Evolutionary conservation across 92 coral and sea anemone genomes (phyloP), one percentile per base, ranked within the genome.

Genomic region (Bergia sp.): DNA sequence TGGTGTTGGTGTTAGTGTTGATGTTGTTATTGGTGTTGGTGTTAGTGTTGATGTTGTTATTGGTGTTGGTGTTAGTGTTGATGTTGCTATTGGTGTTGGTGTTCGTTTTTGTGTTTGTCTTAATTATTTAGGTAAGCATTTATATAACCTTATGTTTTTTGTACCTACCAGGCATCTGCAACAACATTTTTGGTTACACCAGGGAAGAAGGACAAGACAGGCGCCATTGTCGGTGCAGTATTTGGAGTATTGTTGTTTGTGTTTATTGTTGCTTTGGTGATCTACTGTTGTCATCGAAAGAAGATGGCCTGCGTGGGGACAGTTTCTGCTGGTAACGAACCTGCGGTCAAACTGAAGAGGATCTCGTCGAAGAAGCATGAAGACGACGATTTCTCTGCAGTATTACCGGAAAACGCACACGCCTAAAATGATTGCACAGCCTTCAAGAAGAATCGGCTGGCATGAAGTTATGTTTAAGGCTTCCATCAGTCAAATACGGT

Each of bases 131-230:
- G n/a, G 29, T 61, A 61, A 20, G 7, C 7, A 8, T 13, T 20
- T 61, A 1, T 61, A 18, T 18, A 21, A 61, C 45, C n/a, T 74
- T 15, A 5, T 43, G 12, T 20, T 29, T 66, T n/a, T 58, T 21
- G 15, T 47, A 64, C 73, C 55, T 81, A 42, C 18, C 40, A 82
- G 86, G 86, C 50, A 47, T 71, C 79, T 3, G 53, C 29, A 47
- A 45, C 78, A 69, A 84, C 87, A 23, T 41, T 29, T 38, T 44
- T 49, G 23, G 61, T 69, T 23, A 23, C 36, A 44, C 87, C 87
- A 50, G 78, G 78, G 20, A 37, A 71, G 64, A 84, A 84, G 41
- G 78, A 71, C 50, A 74, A 71, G 7, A 84, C 87, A 49, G 87
- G 45, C 37, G 65, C n/a, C 40, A 84, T 84, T 5, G 78, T 84